Evolutionary conservation across 2,113 vertebrate genomes (phyloP), one percentile per base, ranked within the genome.

Genomic region (Setophaga petechia): DNA sequence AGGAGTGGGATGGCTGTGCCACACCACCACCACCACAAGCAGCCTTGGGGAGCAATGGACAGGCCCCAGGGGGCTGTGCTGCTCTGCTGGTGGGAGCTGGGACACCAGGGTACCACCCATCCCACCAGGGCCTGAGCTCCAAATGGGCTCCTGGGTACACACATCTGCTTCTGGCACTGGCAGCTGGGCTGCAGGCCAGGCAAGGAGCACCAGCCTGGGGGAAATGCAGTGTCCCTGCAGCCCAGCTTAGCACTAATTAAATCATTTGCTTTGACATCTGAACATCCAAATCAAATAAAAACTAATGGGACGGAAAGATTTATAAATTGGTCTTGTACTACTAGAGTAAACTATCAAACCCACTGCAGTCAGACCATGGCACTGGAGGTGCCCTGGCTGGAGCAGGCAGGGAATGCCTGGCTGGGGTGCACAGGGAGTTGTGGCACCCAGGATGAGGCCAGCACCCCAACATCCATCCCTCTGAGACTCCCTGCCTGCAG

Each of bases 201-300:
- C 43, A 86, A 54, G 59, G 69, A 87, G 47, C 57, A 74, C 61
- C 57, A 58, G 66, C 12, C 35, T 6, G 1, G 66, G 69, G 71
- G 47, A 68, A 78, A 77, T 3, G 31, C 23, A 66, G 78, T n/a
- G 1, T 89, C 84, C 39, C 81, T 49, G 62, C 75, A 83, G 72
- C 68, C 73, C 89, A 52, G 87, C 41, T 78, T 62, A 72, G 71
- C 30, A 15, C 59, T 94, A 94, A 94, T 94, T 84, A 86, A 96
- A 95, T 96, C 15, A 93, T 87, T 73, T 62, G 51, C 84, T 94
- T 73, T 89, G 87, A 94, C 84, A 83, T 39, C 62, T 37, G 51
- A 89, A 83, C 89, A 67, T 82, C 89, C 80, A 91, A 94, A 94
- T 87, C 94, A 96, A 96, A 95, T 93, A 86, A 94, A 94, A 91